phyloP scores from a whole-genome alignment of 2,888 invertebrate species.

The Sesia apiformis region DNA sequence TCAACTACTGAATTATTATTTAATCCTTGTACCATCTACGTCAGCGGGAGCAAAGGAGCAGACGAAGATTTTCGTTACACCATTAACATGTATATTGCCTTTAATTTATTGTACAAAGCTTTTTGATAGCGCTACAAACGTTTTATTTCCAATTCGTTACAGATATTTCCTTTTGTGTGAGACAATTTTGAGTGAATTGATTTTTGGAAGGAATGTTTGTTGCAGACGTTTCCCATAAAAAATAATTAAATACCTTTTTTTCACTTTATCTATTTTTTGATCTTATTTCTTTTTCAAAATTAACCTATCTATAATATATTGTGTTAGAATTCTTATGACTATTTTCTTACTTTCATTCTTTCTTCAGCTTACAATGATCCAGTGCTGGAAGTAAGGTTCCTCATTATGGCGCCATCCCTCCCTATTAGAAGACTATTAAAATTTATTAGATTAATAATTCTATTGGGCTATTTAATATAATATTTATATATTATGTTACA shows the following conservation, averaged over 20 bases:
- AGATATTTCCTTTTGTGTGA: not conserved
- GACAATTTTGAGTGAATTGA: not conserved
- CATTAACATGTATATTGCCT: slow-evolving; percentile 66
- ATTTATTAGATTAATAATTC: too few species aligned
- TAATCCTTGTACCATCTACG: slow-evolving; percentile 11
- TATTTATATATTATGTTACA: too few species aligned
- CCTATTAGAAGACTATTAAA: too few species aligned
- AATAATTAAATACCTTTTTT: not conserved
- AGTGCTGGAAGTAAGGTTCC: too few species aligned
- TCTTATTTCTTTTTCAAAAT: too few species aligned
- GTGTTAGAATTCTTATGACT: too few species aligned
- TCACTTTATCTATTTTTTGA: too few species aligned
- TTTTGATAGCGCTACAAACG: slow-evolving; percentile 44
- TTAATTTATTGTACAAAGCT: slow-evolving; percentile 52
- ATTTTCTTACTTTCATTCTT: too few species aligned
- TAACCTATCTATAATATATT: too few species aligned
- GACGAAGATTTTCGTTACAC: slow-evolving; percentile 55
- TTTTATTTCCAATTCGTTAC: slow-evolving; percentile 39
- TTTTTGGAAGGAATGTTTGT: not conserved
- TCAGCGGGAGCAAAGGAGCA: slow-evolving; percentile 40
- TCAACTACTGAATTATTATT: not conserved
- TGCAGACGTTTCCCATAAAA: not conserved
- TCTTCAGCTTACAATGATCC: too few species aligned
- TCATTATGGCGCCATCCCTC: too few species aligned
- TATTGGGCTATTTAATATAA: too few species aligned